These are phyloP conservation scores for Phylloscopus trochiloides DNA, from an alignment of 2,113 vertebrate species.

Conservation along the genomic window DNA sequence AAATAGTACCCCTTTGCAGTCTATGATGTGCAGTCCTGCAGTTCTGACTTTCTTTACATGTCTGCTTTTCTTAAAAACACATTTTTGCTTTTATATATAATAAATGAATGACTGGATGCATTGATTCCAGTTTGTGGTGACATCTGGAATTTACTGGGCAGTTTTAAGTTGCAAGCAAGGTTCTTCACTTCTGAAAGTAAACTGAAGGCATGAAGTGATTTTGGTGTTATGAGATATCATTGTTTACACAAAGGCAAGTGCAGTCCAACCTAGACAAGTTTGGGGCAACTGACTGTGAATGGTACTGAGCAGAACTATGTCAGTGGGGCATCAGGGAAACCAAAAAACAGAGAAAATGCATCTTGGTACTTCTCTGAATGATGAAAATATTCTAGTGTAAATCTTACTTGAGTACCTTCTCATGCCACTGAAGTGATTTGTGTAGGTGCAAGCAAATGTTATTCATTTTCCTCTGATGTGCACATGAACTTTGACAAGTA, in stretches of 20 bases:
- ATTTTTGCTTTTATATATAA: not conserved
- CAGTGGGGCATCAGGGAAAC: not conserved
- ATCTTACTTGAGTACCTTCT: not conserved
- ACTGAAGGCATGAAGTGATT: not conserved
- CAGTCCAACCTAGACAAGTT: not conserved
- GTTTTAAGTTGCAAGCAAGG: not conserved
- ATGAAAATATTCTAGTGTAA: not conserved
- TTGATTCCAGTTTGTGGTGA: not conserved
- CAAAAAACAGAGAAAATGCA: not conserved
- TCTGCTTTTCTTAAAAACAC: not conserved
- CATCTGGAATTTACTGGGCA: not conserved
- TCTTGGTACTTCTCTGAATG: not conserved
- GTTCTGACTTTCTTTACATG: not conserved
- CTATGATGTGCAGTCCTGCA: not conserved
- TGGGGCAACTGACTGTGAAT: not conserved
- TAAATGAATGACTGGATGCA: not conserved
- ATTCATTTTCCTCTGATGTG: not conserved
- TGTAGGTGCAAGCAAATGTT: not conserved
- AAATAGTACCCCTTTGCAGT: not conserved
- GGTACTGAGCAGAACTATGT: not conserved
- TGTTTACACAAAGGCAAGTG: not conserved
- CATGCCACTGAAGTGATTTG: not conserved
- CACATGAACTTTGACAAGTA: not conserved
- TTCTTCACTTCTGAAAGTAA: not conserved
- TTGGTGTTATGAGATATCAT: not conserved